Evolutionary conservation across 2,888 invertebrate species (phyloP).

Genomic region (Dolichomitus sp.): DNA sequence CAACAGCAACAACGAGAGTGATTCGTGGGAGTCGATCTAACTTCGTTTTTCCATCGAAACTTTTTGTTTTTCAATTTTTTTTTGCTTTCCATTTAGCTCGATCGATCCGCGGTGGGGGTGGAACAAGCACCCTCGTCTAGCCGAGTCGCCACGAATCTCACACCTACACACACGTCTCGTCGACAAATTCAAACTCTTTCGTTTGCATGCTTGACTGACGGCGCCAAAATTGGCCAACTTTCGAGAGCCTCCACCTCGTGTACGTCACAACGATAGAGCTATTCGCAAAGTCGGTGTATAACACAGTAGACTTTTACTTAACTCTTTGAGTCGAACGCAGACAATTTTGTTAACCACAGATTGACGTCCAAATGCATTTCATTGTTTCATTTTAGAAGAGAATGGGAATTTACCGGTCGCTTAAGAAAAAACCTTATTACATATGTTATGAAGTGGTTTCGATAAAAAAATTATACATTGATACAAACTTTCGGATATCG

Average conservation of each 20-base stretch:
- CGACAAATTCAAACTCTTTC: constrained; percentile 34
- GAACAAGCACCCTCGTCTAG: not conserved
- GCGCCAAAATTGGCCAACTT: constrained; percentile 65
- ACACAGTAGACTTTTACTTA: not conserved
- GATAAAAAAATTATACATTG: too few relatives aligned
- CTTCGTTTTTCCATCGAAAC: constrained; percentile 26
- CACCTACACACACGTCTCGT: constrained; percentile 19
- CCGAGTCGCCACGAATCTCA: constrained; percentile 17
- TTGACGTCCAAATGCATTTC: not conserved
- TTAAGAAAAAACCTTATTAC: too few relatives aligned
- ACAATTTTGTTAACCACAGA: not conserved
- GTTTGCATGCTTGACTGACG: constrained; percentile 65
- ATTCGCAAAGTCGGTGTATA: constrained; percentile 4
- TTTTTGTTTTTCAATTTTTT: constrained; percentile 23
- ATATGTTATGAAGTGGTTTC: too few relatives aligned
- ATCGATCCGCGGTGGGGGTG: constrained; percentile 30
- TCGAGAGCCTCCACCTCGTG: constrained; percentile 49
- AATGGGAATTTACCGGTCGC: too few relatives aligned
- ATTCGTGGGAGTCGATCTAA: constrained; percentile 21
- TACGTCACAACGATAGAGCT: not conserved
- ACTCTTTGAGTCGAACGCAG: not conserved
- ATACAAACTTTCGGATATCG: too few relatives aligned
- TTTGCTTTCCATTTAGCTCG: constrained; percentile 11
- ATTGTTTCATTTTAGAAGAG: not conserved
- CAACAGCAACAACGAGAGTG: constrained; percentile 14